phyloP scores from a whole-genome alignment of 2,113 vertebrate genomes.

The Tragelaphus scriptus region DNA sequence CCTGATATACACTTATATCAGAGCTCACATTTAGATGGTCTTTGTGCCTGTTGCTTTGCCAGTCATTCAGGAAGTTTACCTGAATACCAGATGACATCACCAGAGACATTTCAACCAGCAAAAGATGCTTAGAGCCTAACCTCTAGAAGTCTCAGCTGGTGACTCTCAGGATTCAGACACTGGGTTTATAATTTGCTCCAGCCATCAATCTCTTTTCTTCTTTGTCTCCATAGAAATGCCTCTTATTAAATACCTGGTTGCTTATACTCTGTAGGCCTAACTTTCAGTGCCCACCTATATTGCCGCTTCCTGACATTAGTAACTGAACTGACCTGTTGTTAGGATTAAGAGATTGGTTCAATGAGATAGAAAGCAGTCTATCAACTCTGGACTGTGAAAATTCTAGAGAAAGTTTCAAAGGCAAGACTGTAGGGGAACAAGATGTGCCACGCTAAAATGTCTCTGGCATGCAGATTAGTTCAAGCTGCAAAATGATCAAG shows the following conservation, averaged over 20 bases:
- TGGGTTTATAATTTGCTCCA: background rate
- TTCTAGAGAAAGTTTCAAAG: background rate
- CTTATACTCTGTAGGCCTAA: background rate
- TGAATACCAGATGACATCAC: background rate
- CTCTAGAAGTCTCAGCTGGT: background rate
- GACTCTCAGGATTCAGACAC: background rate
- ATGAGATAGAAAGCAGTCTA: background rate
- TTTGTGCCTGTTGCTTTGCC: background rate
- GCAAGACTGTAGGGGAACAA: background rate
- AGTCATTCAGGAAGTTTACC: background rate
- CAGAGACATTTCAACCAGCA: background rate
- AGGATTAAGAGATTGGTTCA: background rate
- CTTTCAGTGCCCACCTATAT: background rate
- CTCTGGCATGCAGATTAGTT: background rate
- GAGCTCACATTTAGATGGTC: background rate
- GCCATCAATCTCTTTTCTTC: background rate
- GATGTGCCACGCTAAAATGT: background rate
- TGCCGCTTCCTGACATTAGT: background rate
- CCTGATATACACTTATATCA: background rate
- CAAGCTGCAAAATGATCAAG: background rate
- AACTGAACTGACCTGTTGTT: background rate
- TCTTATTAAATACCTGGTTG: background rate
- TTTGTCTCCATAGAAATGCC: background rate
- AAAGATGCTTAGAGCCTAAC: background rate
- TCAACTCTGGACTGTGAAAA: background rate